A percentile compares a stretch with the other conserved stretches of the same genome.
Conservation (phyloP, 2,113 vertebrate species). For the Cyprinus carpio region DNA sequence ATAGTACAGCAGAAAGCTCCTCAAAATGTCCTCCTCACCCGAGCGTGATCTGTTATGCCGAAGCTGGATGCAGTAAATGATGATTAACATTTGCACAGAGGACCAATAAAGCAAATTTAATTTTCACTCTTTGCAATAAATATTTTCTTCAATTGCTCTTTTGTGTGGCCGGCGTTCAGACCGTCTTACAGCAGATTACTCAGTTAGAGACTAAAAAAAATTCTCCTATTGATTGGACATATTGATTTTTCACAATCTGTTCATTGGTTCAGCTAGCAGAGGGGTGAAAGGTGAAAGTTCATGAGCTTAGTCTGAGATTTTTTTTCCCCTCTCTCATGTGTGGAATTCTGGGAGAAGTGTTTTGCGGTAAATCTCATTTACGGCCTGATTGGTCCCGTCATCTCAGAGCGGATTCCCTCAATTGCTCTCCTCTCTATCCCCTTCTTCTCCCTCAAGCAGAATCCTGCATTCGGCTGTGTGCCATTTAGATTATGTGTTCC, state of each 20-base stretch:
- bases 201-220: slow-evolving; percentile 85
- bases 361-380: slow-evolving; percentile 83
- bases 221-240: slow-evolving; percentile 83
- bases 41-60: not conserved
- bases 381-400: slow-evolving; percentile 32
- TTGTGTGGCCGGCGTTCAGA: slow-evolving; percentile 75
- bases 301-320: slow-evolving; percentile 80
- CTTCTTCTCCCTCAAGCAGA: not conserved
- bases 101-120: slow-evolving; percentile 43
- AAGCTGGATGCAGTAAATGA: slow-evolving; percentile 38
- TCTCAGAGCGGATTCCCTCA: slow-evolving; percentile 11
- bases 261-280: slow-evolving; percentile 84
- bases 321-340: slow-evolving; percentile 64
- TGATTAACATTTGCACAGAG: slow-evolving; percentile 45
- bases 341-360: slow-evolving; percentile 79
- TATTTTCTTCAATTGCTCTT: slow-evolving; percentile 67
- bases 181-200: slow-evolving; percentile 84
- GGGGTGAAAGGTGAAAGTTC: slow-evolving; percentile 86
- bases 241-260: slow-evolving; percentile 90
- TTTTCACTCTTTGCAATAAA: slow-evolving; percentile 35
- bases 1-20: slow-evolving; percentile 6
- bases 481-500: slow-evolving; percentile 4
- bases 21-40: slow-evolving; percentile 54
- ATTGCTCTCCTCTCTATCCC: not conserved
- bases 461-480: not conserved